Percentiles rank a stretch among this genome's conserved stretches.
Conservation (phyloP, 2,113 vertebrate species). For the human region GRCh38 chr4:172835501-172836000, state of each 20-base stretch:
- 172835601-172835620: neutral
- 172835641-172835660: neutral
- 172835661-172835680: neutral
- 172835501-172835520: neutral
- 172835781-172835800: neutral
- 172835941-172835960: neutral
- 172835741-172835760: neutral
- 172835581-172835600: neutral
- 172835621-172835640: neutral
- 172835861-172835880: neutral
- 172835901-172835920: neutral
- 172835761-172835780: neutral
- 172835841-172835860: neutral
- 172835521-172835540: neutral
- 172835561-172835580: neutral
- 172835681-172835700: neutral
- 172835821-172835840: neutral
- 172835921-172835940: too few relatives aligned
- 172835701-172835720: neutral
- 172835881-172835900: neutral
- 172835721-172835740: neutral
- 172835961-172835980: neutral
- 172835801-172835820: neutral
- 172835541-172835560: neutral
- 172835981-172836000: too few relatives aligned